phyloP scores from a whole-genome alignment of 2,113 vertebrate species.

The Notarius quadriscutis region DNA sequence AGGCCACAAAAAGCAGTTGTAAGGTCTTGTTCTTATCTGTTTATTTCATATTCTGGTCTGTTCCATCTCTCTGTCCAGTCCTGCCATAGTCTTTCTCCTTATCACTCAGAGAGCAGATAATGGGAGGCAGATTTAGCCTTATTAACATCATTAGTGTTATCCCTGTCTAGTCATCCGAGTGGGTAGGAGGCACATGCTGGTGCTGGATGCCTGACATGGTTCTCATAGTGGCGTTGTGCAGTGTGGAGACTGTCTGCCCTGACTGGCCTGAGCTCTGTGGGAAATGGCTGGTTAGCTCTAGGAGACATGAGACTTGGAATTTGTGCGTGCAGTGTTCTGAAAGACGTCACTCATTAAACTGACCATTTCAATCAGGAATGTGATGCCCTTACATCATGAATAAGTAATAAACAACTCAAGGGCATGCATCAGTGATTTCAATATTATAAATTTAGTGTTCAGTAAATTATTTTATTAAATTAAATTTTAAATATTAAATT shows the following conservation, averaged over 20 bases:
- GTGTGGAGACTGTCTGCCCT: constrained; percentile 28
- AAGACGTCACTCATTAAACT: background rate
- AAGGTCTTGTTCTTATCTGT: constrained; percentile 13
- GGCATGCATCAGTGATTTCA: background rate
- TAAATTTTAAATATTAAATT: background rate
- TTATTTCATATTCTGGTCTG: constrained; percentile 40
- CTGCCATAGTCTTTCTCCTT: constrained; percentile 39
- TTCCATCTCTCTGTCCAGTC: constrained; percentile 30
- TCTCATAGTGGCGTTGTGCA: constrained; percentile 56
- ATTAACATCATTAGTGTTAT: constrained; percentile 71
- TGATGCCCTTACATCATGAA: background rate
- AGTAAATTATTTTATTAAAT: background rate
- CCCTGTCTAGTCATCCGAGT: constrained; percentile 64
- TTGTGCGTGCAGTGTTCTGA: background rate
- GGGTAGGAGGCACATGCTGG: constrained; percentile 46
- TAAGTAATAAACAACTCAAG: background rate
- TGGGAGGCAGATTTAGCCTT: constrained; percentile 68
- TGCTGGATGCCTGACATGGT: constrained; percentile 64
- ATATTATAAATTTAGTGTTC: background rate
- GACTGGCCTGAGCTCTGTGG: constrained; percentile 27
- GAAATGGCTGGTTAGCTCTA: background rate
- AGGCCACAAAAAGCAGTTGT: background rate
- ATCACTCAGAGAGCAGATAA: constrained; percentile 69
- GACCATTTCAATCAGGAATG: background rate
- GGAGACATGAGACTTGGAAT: background rate